Conservation (phyloP, 2,797 vertebrate species). For the Diglossa cyanea region DNA sequence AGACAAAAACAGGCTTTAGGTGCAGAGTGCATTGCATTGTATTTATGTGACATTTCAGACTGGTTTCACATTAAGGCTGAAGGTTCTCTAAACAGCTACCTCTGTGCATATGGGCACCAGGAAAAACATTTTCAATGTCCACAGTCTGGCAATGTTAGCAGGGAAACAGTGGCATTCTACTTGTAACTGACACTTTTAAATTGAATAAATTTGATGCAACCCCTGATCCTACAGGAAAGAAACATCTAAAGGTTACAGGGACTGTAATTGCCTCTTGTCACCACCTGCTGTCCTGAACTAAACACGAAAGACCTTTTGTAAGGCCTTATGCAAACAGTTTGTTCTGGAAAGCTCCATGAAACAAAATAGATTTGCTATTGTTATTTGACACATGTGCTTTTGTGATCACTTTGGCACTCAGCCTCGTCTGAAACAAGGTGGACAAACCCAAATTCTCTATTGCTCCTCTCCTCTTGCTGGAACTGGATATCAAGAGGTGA, state of each 20-base stretch:
- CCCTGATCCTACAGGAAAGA: not conserved
- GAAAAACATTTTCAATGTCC: not conserved
- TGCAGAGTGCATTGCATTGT: rapidly evolving
- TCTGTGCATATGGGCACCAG: not conserved
- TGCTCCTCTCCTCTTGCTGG: not conserved
- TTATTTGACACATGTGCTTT: not conserved
- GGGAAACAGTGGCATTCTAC: not conserved
- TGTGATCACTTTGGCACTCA: not conserved
- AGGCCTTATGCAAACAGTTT: slow-evolving; percentile 3
- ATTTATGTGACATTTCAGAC: not conserved
- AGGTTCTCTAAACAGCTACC: not conserved
- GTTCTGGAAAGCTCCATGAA: not conserved
- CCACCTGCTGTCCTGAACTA: slow-evolving; percentile 18
- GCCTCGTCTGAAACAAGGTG: not conserved
- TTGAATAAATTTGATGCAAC: not conserved
- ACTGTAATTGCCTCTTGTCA: slow-evolving; percentile 3
- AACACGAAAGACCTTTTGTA: slow-evolving; percentile 3
- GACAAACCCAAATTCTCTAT: not conserved
- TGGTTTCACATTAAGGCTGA: not conserved
- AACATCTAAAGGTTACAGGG: not conserved
- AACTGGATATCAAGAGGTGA: not conserved
- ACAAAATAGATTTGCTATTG: not conserved
- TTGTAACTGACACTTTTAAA: not conserved
- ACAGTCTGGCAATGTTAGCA: not conserved
- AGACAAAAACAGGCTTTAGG: not conserved